Base-by-base conservation (phyloP, 1,140 invertebrate genomes). In the Sycobia sp. region DNA sequence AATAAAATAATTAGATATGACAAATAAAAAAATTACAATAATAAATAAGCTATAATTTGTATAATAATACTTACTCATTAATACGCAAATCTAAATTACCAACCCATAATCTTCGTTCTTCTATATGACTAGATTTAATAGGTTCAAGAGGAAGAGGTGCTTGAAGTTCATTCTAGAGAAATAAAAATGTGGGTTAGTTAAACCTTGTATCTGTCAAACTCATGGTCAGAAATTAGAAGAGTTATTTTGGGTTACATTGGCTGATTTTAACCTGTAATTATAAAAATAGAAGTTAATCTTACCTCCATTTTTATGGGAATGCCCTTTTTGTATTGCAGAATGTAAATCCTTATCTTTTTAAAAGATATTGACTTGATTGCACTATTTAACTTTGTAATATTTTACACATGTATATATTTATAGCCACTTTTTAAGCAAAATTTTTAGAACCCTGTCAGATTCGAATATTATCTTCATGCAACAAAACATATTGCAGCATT, bases 71-170 rank as follows among this genome's bases (percentile, higher is more conserved):
- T 93, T 93, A 96, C 93, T 96, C 94, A 86, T 91, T 94, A 76
- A 96, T 87, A 76, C 92, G 81, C 7, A 87, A 80, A 78, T 96
- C 94, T 63, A 96, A 82, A 81, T 96, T 96, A 36, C 94, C 94
- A 65, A 96, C 89, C 93, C 94, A 96, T 22, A 96, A 82, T 73
- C 92, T 84, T 68, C 87, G 86, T 25, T 92, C 89, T 68, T 89
- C 88, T 9, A 86, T 70, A 57, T 84, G 78, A 54, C 75, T 83
- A 16, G 81, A 82, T 65, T 83, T 84, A 29, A 86, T 77, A 11
- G 86, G 86, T 67, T 88, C 86, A 65, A 88, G 75, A 62, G 86
- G 83, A 49, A 88, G 72, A 53, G 86, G 86, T 59, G 83, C 70
- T 68, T 76, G 73, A 49, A 67, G 56, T 60, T 68, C 49, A 43